Evolutionary conservation across 2,797 vertebrate genomes (phyloP).

Genomic region (Scyliorhinus canicula): DNA sequence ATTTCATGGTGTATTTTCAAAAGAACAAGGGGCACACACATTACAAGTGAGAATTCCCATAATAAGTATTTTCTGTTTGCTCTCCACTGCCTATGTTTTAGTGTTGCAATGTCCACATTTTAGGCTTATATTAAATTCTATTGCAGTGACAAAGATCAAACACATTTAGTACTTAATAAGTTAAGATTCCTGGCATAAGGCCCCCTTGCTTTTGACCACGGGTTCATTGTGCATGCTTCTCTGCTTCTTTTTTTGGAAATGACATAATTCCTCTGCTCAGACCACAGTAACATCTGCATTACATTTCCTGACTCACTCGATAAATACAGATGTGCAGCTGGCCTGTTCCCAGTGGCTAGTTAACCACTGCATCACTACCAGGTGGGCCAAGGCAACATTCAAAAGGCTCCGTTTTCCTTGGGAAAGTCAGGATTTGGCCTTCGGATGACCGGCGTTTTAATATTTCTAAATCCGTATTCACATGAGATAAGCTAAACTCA

Average conservation of each 20-base stretch:
- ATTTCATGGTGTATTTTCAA: neutral
- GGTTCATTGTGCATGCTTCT: neutral
- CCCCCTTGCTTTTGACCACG: neutral
- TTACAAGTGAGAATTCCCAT: neutral
- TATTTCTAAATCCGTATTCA: neutral
- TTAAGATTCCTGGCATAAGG: neutral
- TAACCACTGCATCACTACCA: neutral
- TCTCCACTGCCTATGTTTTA: conserved; percentile 7
- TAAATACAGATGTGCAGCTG: conserved; percentile 29
- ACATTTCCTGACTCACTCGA: conserved; percentile 28
- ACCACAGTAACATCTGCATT: conserved; percentile 27
- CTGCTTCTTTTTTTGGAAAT: conserved; percentile 23
- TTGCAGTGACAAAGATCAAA: neutral
- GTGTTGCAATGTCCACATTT: neutral
- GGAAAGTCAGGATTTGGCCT: neutral
- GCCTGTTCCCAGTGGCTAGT: neutral
- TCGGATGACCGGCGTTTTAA: neutral
- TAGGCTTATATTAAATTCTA: neutral
- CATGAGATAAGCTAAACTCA: neutral
- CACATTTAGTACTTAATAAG: neutral
- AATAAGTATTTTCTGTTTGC: neutral
- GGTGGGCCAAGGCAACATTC: neutral
- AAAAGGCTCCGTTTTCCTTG: neutral
- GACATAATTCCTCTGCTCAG: conserved; percentile 18
- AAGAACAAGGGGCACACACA: neutral